Evolutionary conservation across 2,797 vertebrate species (phyloP), one percentile per base, ranked within the genome.

Genomic region (Nothura maculosa): DNA sequence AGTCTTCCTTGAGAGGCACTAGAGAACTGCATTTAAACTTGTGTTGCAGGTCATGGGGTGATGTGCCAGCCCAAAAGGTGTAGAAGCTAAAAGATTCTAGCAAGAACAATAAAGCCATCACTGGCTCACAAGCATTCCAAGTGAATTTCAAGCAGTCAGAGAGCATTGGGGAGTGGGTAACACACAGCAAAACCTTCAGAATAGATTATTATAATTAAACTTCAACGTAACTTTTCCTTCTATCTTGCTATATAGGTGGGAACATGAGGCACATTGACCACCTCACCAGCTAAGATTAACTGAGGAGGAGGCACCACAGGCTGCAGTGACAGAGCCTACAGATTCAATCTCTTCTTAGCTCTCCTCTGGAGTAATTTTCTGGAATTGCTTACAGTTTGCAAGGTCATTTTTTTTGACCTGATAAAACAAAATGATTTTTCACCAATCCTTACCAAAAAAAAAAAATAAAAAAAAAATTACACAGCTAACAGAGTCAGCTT

Each of bases 261-360:
- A 64, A 32, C 4, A 9, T 0, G 1, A 32, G 27, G 63, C 1
- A 9, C 7, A 6, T 19, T 16, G 45, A 16, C 7, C 14, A 6
- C 22, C 66, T 36, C 64, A 6, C 30, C 48, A 10, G 54, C 30
- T 55, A 55, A n/a, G 54, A 19, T n/a, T 55, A 55, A 19, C 30
- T n/a, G 28, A 66, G 5, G 27, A 34, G n/a, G 24, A 27, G 30
- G 50, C 68, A 32, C 17, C 6, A 1, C 21, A 5, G 64, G 28
- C 64, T 80, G 24, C 40, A 47, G 63, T 9, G 36, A 12, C 2
- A 36, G 47, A 36, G 38, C 2, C 5, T 10, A 32, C 18, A 25
- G 40, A 6, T 22, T 11, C 10, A 30, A 32, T 27, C 50, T 54
- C 28, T 6, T 21, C 38, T n/a, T 54, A 42, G 43, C 10, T 19